Evolutionary conservation across 35 echinoderm and acorn worm genomes (phyloP).

Genomic region (Patiria miniata): DNA sequence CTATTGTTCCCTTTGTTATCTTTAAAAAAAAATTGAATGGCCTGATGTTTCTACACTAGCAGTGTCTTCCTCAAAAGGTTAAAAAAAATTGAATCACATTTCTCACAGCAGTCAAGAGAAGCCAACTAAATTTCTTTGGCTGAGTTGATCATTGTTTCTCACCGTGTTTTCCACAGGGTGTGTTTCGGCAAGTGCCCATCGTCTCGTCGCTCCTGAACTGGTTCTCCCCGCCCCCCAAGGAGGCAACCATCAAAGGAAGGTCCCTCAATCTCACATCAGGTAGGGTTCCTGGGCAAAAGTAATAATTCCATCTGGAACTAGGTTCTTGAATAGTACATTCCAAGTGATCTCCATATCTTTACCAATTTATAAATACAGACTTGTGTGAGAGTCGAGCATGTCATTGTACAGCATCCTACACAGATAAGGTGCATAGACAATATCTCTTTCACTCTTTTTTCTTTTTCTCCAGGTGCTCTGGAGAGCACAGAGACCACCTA

Average conservation of each 20-base stretch:
- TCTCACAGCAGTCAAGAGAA: too few species aligned
- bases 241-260: conserved; percentile 78
- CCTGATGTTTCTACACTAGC: too few species aligned
- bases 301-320: background rate
- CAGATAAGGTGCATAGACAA: too few species aligned
- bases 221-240: conserved; percentile 93
- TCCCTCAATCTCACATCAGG: conserved; percentile 90
- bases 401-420: too few species aligned
- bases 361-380: too few species aligned
- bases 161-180: conserved; percentile 63
- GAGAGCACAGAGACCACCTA: conserved; percentile 85
- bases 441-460: too few species aligned
- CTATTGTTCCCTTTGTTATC: background rate
- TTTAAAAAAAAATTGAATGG: too few species aligned
- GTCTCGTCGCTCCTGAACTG: conserved; percentile 84
- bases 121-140: too few species aligned
- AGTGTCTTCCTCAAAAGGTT: too few species aligned
- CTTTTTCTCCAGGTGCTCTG: conserved; percentile 37
- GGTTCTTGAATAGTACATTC: background rate
- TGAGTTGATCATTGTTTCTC: background rate
- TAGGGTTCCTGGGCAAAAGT: conserved; percentile 20
- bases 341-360: background rate
- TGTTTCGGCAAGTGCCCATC: conserved; percentile 86
- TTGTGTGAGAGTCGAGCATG: too few species aligned
- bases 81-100: too few species aligned